phyloP scores from a whole-genome alignment of 2,888 invertebrate genomes.

The Latheticus oryzae region DNA sequence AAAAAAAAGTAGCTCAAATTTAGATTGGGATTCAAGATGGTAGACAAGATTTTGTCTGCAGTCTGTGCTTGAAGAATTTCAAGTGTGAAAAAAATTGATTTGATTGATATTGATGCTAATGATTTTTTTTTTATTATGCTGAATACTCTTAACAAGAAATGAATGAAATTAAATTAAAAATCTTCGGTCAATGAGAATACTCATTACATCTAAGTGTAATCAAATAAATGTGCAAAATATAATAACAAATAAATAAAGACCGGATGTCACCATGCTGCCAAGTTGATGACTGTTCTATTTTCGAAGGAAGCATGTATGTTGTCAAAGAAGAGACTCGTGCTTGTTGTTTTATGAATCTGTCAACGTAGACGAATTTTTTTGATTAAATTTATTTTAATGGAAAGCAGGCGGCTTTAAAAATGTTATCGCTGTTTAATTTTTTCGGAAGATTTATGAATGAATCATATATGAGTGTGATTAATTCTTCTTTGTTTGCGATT shows the following conservation, averaged over 20 bases:
- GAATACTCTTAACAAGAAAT: too few species aligned
- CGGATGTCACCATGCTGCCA: conserved; percentile 23
- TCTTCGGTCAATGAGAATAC: conserved; percentile 16
- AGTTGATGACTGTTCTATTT: conserved; percentile 26
- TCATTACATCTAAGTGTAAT: not conserved
- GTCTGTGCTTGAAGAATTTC: too few species aligned
- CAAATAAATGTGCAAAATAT: conserved; percentile 28
- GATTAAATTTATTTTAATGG: conserved; percentile 7
- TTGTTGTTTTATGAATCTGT: conserved; percentile 26
- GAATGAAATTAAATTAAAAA: too few species aligned
- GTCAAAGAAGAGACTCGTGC: conserved; percentile 32
- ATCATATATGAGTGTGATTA: too few species aligned
- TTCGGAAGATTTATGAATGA: too few species aligned
- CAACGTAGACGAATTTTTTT: conserved; percentile 20
- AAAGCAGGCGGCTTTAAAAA: conserved; percentile 7
- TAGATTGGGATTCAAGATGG: conserved; percentile 7
- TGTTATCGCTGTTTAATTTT: too few species aligned
- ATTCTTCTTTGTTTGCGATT: too few species aligned
- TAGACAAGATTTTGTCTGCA: too few species aligned
- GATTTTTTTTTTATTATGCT: too few species aligned
- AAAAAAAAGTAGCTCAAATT: not conserved
- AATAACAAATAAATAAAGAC: conserved; percentile 32
- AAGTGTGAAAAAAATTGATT: too few species aligned
- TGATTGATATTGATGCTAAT: too few species aligned
- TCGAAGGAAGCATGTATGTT: conserved; percentile 20